phyloP scores from a whole-genome alignment of 2,888 invertebrate genomes.

The Cephus spinipes region DNA sequence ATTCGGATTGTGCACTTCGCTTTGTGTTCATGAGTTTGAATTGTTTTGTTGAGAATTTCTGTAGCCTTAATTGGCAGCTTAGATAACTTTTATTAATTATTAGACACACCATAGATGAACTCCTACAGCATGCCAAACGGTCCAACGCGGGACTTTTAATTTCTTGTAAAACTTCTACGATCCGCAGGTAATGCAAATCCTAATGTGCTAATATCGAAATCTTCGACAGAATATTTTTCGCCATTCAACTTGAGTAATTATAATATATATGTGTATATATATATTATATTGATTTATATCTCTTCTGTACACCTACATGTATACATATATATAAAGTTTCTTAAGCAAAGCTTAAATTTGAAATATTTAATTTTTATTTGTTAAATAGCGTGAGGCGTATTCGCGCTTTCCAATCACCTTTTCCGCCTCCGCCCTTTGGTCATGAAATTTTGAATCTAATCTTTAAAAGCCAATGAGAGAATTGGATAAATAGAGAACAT shows the following conservation, averaged over 20 bases:
- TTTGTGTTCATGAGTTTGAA: conserved; percentile 46
- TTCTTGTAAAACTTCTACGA: not conserved
- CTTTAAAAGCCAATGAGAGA: not conserved
- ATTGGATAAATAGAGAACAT: not conserved
- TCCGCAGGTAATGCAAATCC: not conserved
- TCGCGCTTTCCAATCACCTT: not conserved
- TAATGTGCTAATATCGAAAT: not conserved
- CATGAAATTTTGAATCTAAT: not conserved
- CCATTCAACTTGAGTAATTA: conserved; percentile 5
- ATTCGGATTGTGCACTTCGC: conserved; percentile 18
- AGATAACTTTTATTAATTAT: not conserved
- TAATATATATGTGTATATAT: conserved; percentile 20
- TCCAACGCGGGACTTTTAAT: not conserved
- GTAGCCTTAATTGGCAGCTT: conserved; percentile 4
- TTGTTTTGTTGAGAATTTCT: not conserved
- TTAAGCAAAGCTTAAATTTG: conserved; percentile 33
- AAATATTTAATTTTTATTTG: conserved; percentile 19
- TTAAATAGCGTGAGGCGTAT: conserved; percentile 1
- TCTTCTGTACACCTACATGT: conserved; percentile 50
- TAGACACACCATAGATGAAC: not conserved
- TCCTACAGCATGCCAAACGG: not conserved
- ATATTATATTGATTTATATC: conserved; percentile 30
- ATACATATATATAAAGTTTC: conserved; percentile 26
- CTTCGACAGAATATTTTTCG: not conserved
- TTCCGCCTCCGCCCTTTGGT: not conserved